phyloP scores from a whole-genome alignment of 1,140 invertebrate species.

The Brachionus paranguensis region DNA sequence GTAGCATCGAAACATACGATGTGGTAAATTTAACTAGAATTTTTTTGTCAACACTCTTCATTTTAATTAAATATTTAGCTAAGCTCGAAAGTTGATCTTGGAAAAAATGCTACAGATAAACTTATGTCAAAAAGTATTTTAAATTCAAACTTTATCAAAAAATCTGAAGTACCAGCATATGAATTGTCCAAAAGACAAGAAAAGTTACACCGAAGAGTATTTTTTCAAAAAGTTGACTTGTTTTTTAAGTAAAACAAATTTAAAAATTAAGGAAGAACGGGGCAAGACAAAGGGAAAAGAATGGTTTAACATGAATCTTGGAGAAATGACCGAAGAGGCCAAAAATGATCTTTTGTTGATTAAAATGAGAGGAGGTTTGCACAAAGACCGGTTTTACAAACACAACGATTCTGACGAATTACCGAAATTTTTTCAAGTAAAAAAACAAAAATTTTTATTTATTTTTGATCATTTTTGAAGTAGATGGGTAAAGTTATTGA shows the following conservation, averaged over 20 bases:
- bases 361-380: slow-evolving; percentile 81
- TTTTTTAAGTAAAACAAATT: not conserved
- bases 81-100: not conserved
- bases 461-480: slow-evolving; percentile 37
- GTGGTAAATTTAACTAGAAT: not conserved
- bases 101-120: not conserved
- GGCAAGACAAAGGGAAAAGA: slow-evolving; percentile 66
- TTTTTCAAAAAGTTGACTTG: not conserved
- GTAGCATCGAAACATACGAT: not conserved
- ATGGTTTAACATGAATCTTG: slow-evolving; percentile 79
- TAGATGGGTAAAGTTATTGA: slow-evolving; percentile 61
- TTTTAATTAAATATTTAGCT: not conserved
- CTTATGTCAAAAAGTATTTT: slow-evolving; percentile 1
- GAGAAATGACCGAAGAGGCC: slow-evolving; percentile 78
- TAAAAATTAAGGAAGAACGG: not conserved
- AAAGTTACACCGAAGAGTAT: not conserved
- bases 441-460: not conserved
- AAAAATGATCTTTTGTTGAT: slow-evolving; percentile 78
- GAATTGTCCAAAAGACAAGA: slow-evolving; percentile 10
- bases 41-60: not conserved
- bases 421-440: slow-evolving; percentile 84
- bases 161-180: not conserved
- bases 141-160: slow-evolving; percentile 11
- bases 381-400: slow-evolving; percentile 89
- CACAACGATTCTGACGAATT: slow-evolving; percentile 73